Base-by-base conservation (phyloP, 1,140 invertebrate genomes). In the Carcinoscorpius rotundicauda region DNA sequence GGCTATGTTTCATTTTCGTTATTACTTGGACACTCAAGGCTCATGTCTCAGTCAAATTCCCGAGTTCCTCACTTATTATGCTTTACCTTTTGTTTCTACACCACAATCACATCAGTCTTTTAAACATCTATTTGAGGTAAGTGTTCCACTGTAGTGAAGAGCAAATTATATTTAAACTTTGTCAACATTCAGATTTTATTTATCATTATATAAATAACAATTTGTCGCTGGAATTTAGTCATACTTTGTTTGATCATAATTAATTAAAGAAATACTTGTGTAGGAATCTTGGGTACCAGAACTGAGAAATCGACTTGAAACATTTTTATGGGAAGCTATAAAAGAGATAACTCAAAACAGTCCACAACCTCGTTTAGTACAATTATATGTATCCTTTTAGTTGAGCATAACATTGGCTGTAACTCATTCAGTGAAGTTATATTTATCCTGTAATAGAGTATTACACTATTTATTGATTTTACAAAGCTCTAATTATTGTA, bases 31-130 rank as follows among this genome's bases (percentile, higher is more conserved):
- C 68, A 80, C 76, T 2, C 75, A 77, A 70, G 82, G 82, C 61
- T 73, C 77, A 6, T 73, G 77, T 56, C 75, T 83, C 10, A 81
- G 81, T 62, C 75, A 80, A 62, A 81, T 81, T 57, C 77, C 76
- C 62, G 81, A 84, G 69, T 80, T 83, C 64, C 70, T 82, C 62
- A 78, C 80, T 5, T 83, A 78, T 70, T 84, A 82, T 72, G 82
- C 82, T 52, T 71, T 85, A 49, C 82, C 82, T 0, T 83, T 80
- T 72, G 79, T 83, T 29, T 75, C 77, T 52, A 77, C 81, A 70
- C 81, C 82, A n/a, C 75, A 77, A 64, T 69, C 76, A 50, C 81
- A 84, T 73, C 78, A 81, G 4, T 78, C 81, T 52, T 82, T 83
- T 68, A 75, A 75, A 61, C 76, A 82, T 66, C 67, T 84, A 52